These are phyloP conservation scores for Bombus haemorrhoidalis DNA, from an alignment of 1,140 invertebrate species.

Conservation along the genomic window DNA sequence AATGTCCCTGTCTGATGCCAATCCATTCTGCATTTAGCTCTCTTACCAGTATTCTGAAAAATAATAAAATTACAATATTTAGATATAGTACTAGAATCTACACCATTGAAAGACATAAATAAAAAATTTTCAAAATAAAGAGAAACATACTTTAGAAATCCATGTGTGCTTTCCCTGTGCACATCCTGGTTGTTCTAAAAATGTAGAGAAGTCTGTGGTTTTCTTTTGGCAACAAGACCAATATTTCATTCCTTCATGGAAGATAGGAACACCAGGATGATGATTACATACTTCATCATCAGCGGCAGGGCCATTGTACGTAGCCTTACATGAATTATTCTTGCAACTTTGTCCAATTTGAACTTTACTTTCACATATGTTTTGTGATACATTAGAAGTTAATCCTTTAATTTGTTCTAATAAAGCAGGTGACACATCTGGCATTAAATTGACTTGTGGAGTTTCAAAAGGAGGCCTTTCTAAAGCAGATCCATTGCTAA, in stretches of 20 bases:
- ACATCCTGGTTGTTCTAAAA: slow-evolving; percentile 95
- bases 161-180: slow-evolving; percentile 92
- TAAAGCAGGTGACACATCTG: slow-evolving; percentile 85
- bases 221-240: slow-evolving; percentile 98
- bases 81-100: neutral
- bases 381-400: slow-evolving; percentile 60
- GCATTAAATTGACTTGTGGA: slow-evolving; percentile 82
- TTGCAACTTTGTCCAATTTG: slow-evolving; percentile 93
- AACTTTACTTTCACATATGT: slow-evolving; percentile 74
- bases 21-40: slow-evolving; percentile 91
- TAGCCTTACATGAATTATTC: slow-evolving; percentile 91
- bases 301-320: slow-evolving; percentile 87
- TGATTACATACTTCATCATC: slow-evolving; percentile 88
- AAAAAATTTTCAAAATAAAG: neutral
- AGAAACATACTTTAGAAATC: slow-evolving; percentile 87
- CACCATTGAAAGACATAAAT: neutral
- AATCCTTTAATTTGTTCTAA: slow-evolving; percentile 83
- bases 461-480: slow-evolving; percentile 88
- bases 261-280: slow-evolving; percentile 96
- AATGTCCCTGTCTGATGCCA: slow-evolving; percentile 94
- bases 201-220: slow-evolving; percentile 96
- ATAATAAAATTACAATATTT: slow-evolving; percentile 27
- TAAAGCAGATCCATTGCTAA: slow-evolving; percentile 79
- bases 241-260: slow-evolving; percentile 99
- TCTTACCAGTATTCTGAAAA: slow-evolving; percentile 69